Base-by-base conservation (phyloP, 1,140 invertebrate species). In the Neomicropteryx cornuta region DNA sequence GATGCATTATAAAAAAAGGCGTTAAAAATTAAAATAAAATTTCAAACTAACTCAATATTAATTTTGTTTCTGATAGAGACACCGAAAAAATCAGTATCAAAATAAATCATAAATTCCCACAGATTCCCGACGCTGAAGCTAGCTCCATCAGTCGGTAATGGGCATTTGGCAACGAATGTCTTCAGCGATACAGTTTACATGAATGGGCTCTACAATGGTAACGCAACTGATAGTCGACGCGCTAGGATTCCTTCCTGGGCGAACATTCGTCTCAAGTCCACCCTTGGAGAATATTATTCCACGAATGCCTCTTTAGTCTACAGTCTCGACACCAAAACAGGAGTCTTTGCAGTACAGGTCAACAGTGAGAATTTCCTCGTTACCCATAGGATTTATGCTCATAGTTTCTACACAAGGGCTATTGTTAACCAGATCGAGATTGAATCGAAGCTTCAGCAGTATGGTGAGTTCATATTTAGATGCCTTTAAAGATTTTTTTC, bases 201-300 rank as follows among this genome's bases (percentile, higher is more conserved):
- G 58, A 74, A 73, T 36, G 71, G 71, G 0, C 44, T 73, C 0
- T 75, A 74, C 44, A 74, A 72, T 47, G 72, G 71, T 1, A 46
- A 49, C 1, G 58, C 50, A n/a, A 71, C 71, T 0, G 55, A 65
- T 35, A 73, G 71, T 42, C 66, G 61, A 21, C 53, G 72, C 17
- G 72, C 71, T 1, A 59, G 72, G 8, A 71, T 75, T 19, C 72
- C 71, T 10, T 63, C 65, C 21, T 73, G 68, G 66, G 57, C 63
- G n/a, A 73, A 75, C 34, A 58, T 74, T 13, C 50, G 65, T n/a
- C 50, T 68, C 0, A 68, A 68, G 28, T 66, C 66, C 1, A 67
- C 66, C 0, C 37, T 68, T 3, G 53, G 57, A 0, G 51, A 57
- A 8, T 43, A 44, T 6, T 55, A 56, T 0, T 57, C 52, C 33